phyloP scores from a whole-genome alignment of 2,113 vertebrate species.

The Corythaixoides concolor region DNA sequence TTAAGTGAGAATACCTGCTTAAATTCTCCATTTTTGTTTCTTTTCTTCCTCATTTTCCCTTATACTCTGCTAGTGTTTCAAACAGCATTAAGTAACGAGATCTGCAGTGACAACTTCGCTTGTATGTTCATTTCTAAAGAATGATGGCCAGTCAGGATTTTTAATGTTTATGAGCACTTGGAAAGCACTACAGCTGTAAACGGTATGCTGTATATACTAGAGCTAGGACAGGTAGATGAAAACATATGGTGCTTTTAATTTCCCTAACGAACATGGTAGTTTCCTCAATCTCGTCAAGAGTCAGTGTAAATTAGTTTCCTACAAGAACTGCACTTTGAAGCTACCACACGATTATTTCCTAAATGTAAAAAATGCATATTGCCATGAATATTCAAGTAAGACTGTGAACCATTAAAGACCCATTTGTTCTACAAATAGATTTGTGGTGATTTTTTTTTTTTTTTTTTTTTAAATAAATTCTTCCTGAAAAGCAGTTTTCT shows the following conservation, averaged over 20 bases:
- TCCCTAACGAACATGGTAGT: neutral
- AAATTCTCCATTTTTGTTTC: neutral
- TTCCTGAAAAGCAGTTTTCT: neutral
- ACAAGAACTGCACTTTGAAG: neutral
- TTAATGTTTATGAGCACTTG: neutral
- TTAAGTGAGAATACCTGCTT: neutral
- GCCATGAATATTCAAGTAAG: slow-evolving; percentile 39
- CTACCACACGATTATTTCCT: slow-evolving; percentile 30
- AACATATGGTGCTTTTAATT: neutral
- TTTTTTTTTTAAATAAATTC: neutral
- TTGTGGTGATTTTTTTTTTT: neutral
- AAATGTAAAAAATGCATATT: slow-evolving; percentile 39
- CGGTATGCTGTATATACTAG: neutral
- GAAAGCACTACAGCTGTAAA: neutral
- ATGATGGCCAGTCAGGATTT: neutral
- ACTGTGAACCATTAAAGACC: slow-evolving; percentile 13
- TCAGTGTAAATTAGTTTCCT: slow-evolving; percentile 16
- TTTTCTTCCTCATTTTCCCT: neutral
- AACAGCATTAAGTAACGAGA: neutral
- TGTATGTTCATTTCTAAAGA: neutral
- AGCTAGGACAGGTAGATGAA: neutral
- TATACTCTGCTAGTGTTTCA: neutral
- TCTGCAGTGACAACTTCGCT: neutral
- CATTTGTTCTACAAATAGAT: slow-evolving; percentile 52
- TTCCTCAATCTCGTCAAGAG: neutral